Evolutionary conservation across 2,888 invertebrate species (phyloP).

Genomic region (Hypsopygia costalis): DNA sequence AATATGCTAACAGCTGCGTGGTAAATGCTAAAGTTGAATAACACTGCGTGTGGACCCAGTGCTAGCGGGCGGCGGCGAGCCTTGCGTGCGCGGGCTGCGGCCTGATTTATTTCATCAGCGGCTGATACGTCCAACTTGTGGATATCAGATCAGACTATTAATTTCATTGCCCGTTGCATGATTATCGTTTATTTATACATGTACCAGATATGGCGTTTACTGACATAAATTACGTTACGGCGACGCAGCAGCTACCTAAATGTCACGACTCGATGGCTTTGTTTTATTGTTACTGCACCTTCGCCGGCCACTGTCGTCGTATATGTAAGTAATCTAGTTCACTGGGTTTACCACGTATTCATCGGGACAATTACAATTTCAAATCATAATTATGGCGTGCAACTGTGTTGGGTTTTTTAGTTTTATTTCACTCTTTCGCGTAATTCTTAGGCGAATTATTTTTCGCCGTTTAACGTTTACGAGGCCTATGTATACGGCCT

Average conservation of each 20-base stretch:
- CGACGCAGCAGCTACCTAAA: not conserved
- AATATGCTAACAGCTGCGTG: constrained; percentile 63
- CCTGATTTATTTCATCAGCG: not conserved
- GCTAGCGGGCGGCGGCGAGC: constrained; percentile 4
- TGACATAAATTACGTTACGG: not conserved
- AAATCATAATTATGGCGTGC: not conserved
- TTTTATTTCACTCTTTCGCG: no score
- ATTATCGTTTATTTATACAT: not conserved
- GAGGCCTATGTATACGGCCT: no score
- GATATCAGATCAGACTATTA: not conserved
- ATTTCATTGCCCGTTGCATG: not conserved
- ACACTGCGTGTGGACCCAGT: constrained; percentile 33
- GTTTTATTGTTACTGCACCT: not conserved
- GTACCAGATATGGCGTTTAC: not conserved
- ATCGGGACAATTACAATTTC: not conserved
- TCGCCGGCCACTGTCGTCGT: not conserved
- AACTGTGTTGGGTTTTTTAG: no score
- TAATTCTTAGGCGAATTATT: no score
- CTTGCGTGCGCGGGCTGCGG: not conserved
- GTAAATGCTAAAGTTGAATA: constrained; percentile 77
- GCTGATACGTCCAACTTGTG: not conserved
- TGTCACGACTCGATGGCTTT: not conserved
- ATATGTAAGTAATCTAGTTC: not conserved
- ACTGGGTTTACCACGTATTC: not conserved
- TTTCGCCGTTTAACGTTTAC: no score